Percentiles rank a stretch among this genome's conserved stretches.
These are phyloP conservation scores for Magallana gigas DNA, from an alignment of 1,140 invertebrate genomes.

Conservation along the genomic window DNA sequence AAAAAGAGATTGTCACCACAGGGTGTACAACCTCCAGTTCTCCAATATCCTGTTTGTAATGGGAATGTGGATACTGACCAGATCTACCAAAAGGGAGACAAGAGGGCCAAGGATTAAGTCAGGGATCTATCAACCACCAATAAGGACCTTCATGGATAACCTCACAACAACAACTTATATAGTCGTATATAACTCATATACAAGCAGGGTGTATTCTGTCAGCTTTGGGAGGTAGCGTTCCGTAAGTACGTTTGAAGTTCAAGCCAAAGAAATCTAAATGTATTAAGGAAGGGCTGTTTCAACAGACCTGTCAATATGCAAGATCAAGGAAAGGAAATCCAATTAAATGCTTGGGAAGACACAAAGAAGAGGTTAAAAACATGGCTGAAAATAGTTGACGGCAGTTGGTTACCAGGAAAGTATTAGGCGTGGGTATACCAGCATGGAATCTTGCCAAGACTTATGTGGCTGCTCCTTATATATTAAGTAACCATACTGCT, in stretches of 20 bases:
- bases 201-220: conserved; percentile 45
- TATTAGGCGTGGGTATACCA: conserved; percentile 57
- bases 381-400: conserved; percentile 51
- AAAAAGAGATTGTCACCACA: conserved; percentile 47
- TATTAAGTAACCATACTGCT: conserved; percentile 38
- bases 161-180: conserved; percentile 39
- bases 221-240: conserved; percentile 43
- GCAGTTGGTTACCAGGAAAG: conserved; percentile 29
- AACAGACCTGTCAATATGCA: conserved; percentile 31
- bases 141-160: conserved; percentile 49
- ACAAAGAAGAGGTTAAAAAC: conserved; percentile 2
- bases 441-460: conserved; percentile 43
- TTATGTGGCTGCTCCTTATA: conserved; percentile 47
- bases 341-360: conserved; percentile 52
- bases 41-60: conserved; percentile 43
- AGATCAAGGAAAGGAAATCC: conserved; percentile 49
- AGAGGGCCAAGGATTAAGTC: conserved; percentile 37
- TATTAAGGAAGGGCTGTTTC: conserved; percentile 45
- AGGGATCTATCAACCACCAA: conserved; percentile 25
- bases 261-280: neutral
- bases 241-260: conserved; percentile 43
- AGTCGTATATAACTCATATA: conserved; percentile 24
- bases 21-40: conserved; percentile 42
- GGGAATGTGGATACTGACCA: conserved; percentile 39
- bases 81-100: conserved; percentile 25